Conservation (phyloP, 2,113 vertebrate species). For the Coregonus clupeaformis region DNA sequence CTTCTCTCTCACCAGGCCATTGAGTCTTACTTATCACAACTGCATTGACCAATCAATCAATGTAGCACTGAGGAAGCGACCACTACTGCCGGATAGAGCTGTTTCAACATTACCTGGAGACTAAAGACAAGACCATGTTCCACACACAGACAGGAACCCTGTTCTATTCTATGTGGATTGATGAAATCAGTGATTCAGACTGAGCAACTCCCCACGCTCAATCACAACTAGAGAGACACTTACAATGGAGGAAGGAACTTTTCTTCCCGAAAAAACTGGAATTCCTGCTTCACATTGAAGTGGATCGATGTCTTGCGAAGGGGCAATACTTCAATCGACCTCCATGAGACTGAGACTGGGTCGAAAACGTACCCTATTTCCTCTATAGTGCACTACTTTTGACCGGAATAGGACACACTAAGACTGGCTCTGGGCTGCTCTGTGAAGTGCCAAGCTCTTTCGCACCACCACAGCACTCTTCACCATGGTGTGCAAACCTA, state of each 20-base stretch:
- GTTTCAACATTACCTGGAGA: slow-evolving; percentile 25
- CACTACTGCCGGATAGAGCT: slow-evolving; percentile 64
- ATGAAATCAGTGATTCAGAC: slow-evolving; percentile 66
- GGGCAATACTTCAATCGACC: slow-evolving; percentile 53
- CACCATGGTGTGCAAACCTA: slow-evolving; percentile 45
- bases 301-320: slow-evolving; percentile 63
- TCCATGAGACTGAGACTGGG: slow-evolving; percentile 65
- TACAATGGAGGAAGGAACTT: slow-evolving; percentile 29
- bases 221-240: slow-evolving; percentile 57
- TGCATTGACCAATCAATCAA: slow-evolving; percentile 76
- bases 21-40: slow-evolving; percentile 85
- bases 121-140: slow-evolving; percentile 34
- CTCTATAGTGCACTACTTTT: no score
- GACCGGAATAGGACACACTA: slow-evolving; percentile 10
- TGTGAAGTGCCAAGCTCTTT: slow-evolving; percentile 68
- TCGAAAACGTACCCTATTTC: no score
- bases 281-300: slow-evolving; percentile 82
- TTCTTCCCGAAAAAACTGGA: slow-evolving; percentile 45
- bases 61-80: slow-evolving; percentile 61
- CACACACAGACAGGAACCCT: slow-evolving; percentile 35
- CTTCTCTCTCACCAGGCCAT: slow-evolving; percentile 75
- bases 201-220: slow-evolving; percentile 27
- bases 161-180: slow-evolving; percentile 50
- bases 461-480: slow-evolving; percentile 37
- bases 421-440: slow-evolving; percentile 66